These are phyloP conservation scores for Proales similis DNA, from an alignment of 1,140 invertebrate genomes.

Conservation along the genomic window DNA sequence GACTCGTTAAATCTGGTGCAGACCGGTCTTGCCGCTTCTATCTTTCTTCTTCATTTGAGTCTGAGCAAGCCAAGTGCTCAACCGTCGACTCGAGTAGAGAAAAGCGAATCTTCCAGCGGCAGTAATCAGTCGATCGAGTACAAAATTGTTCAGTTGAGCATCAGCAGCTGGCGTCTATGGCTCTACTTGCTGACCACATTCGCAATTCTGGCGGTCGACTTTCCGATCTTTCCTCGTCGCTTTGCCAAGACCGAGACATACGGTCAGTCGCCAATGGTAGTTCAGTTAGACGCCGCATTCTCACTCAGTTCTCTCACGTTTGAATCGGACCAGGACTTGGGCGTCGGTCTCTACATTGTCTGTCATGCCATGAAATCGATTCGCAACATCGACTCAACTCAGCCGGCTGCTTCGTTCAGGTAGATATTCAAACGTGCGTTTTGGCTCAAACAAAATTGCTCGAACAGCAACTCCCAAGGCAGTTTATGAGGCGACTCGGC, in stretches of 20 bases:
- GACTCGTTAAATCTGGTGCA: background rate
- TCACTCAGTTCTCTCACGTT: no score
- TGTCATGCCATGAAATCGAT: slow-evolving; percentile 32
- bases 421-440: background rate
- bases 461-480: background rate
- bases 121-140: background rate
- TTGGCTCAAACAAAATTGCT: background rate
- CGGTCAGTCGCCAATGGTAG: slow-evolving; percentile 22
- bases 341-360: slow-evolving; percentile 21
- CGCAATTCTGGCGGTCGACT: slow-evolving; percentile 86
- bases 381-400: background rate
- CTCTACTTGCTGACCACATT: slow-evolving; percentile 58
- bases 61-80: background rate
- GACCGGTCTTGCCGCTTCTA: background rate
- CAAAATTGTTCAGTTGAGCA: slow-evolving; percentile 8
- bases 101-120: background rate
- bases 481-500: background rate
- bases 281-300: no score
- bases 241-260: slow-evolving; percentile 43
- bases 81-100: background rate
- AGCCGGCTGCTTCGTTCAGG: background rate
- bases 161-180: slow-evolving; percentile 5
- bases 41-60: background rate
- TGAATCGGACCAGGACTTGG: no score
- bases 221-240: slow-evolving; percentile 69